Conservation (phyloP, 2,797 vertebrate genomes). For the Denticeps clupeoides region DNA sequence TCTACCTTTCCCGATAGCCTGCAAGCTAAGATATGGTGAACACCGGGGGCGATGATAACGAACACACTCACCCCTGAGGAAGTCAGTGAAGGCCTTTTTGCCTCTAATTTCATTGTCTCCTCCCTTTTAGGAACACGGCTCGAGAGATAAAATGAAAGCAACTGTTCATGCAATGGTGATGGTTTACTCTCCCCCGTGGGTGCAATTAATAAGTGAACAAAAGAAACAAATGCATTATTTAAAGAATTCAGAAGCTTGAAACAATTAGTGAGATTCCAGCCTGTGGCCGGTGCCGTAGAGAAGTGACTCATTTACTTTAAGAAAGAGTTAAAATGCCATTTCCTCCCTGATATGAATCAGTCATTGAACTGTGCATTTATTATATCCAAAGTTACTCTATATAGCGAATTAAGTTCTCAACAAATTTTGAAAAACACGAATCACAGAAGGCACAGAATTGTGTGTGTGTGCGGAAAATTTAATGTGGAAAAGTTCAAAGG, state of each 20-base stretch:
- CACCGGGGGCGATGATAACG: neutral
- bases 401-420: no score
- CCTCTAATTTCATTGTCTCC: constrained; percentile 21
- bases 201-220: constrained; percentile 44
- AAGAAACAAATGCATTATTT: constrained; percentile 50
- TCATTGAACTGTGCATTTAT: no score
- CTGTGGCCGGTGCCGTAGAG: constrained; percentile 31
- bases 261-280: constrained; percentile 41
- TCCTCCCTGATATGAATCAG: no score
- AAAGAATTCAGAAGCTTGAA: constrained; percentile 42
- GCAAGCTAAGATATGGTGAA: no score
- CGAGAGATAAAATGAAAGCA: constrained; percentile 39
- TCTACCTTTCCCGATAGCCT: no score
- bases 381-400: no score
- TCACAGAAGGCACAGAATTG: no score
- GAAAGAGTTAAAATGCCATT: constrained; percentile 13
- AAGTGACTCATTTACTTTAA: constrained; percentile 18
- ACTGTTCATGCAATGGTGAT: constrained; percentile 44
- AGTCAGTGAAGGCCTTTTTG: neutral
- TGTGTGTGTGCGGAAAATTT: no score
- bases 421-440: no score
- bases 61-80: neutral
- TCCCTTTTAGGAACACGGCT: constrained; percentile 29
- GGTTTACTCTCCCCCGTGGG: constrained; percentile 45
- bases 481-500: no score